phyloP scores from a whole-genome alignment of 2,113 vertebrate species.

The Pyrgilauda ruficollis region DNA sequence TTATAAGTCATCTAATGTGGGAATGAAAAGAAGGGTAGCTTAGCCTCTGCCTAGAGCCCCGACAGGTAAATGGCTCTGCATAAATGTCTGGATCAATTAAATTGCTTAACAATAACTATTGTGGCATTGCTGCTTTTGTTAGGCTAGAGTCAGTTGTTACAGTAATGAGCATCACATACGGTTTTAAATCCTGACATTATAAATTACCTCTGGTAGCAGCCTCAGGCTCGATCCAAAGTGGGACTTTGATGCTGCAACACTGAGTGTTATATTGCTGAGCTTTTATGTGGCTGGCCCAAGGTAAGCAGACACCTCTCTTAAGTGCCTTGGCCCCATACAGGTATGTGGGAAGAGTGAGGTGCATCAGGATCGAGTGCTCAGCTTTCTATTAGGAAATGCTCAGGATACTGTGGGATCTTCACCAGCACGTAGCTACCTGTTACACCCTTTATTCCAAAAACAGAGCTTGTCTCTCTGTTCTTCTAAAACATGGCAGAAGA shows the following conservation, averaged over 20 bases:
- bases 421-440: slow-evolving; percentile 56
- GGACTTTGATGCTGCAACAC: slow-evolving; percentile 62
- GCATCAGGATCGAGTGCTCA: slow-evolving; percentile 3
- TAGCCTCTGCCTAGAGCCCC: slow-evolving; percentile 25
- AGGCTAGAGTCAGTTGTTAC: slow-evolving; percentile 36
- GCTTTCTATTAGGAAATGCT: slow-evolving; percentile 52
- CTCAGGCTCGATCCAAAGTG: slow-evolving; percentile 28
- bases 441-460: slow-evolving; percentile 31
- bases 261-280: slow-evolving; percentile 15
- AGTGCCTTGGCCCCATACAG: slow-evolving; percentile 21
- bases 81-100: slow-evolving; percentile 56
- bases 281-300: slow-evolving; percentile 63
- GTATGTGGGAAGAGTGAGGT: slow-evolving; percentile 32
- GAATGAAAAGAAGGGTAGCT: slow-evolving; percentile 24
- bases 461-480: neutral
- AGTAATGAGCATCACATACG: slow-evolving; percentile 17
- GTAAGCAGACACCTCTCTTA: slow-evolving; percentile 55
- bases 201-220: slow-evolving; percentile 42
- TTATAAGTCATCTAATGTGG: slow-evolving; percentile 60
- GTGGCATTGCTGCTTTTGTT: slow-evolving; percentile 44
- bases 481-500: neutral
- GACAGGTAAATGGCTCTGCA: slow-evolving; percentile 31
- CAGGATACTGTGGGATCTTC: slow-evolving; percentile 42
- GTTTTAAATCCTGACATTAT: slow-evolving; percentile 53
- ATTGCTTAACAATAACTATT: slow-evolving; percentile 56